Evolutionary conservation across 1,140 invertebrate species (phyloP), one percentile per base, ranked within the genome.

Genomic region (Papilio polyxenes): DNA sequence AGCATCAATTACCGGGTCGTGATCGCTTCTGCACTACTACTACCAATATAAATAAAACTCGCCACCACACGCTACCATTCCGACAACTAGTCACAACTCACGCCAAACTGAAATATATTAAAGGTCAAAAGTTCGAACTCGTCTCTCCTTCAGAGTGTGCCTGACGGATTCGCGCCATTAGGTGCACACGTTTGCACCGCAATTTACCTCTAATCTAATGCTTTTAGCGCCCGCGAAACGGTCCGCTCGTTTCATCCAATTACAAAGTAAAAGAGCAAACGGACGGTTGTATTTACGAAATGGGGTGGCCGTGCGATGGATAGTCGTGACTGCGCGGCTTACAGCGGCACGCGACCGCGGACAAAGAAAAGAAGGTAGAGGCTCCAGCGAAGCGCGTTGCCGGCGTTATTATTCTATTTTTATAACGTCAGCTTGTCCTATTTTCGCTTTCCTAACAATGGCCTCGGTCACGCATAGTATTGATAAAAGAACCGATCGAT

Each of bases 1-100:
- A 89, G 87, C 92, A 94, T 93, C 92, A 93, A 93, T 94, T 94
- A 94, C 89, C 82, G 80, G 87, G 83, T 93, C 92, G 92, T 93
- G 92, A 92, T 88, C 89, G 91, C 92, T 91, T 87, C 92, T 88
- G 90, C 90, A 89, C 90, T 90, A 90, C 90, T 90, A 90, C 88
- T 85, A 88, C 83, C 89, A 87, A 90, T 92, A 93, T 91, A 92
- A 92, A 93, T 92, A 92, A 93, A 90, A 91, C 88, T 89, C 84
- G 87, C 88, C 89, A 85, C 84, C 87, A 85, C 87, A 88, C 83
- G 83, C 83, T 85, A 86, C 85, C 82, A 85, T 84, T 85, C 87
- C 86, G 85, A 84, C 81, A 20, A 56, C 85, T 81, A 80, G 82
- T 83, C 83, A 86, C 88, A 83, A 89, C 88, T 89, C 87, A 87